Evolutionary conservation across 2,888 invertebrate genomes (phyloP), one percentile per base, ranked within the genome.

Genomic region (Dasysyrphus albostriatus): DNA sequence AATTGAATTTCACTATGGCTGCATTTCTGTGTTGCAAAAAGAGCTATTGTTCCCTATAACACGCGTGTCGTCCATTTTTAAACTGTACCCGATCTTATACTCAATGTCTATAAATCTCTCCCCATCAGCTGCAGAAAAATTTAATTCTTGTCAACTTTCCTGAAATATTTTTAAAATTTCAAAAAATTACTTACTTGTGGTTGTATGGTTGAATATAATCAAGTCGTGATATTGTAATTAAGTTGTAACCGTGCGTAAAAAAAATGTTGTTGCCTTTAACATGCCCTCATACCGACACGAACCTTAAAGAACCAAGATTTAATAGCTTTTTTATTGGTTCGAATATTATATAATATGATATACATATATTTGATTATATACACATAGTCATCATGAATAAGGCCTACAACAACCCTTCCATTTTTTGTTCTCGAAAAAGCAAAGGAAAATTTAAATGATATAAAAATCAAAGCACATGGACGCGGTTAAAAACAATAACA

Each of bases 191-290:
- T n/a, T n/a, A n/a, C n/a, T 44, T 44, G 44, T 44, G n/a, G 44
- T 0, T 47, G 16, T 16, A 16, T 16, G 47, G 16, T 16, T 47
- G 16, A 7, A 49, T 10, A 54, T 69, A 69, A 69, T 51, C 39
- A 54, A 69, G 54, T 54, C 44, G 39, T 59, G 24, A 67, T 56
- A 24, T 24, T 69, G 54, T 78, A 69, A 83, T 83, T 83, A 77
- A 83, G 73, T 61, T 54, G 69, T 74, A 78, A 67, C 78, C 74
- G 73, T 73, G 77, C 72, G 78, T 37, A 39, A 54, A 61, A 56
- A n/a, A 39, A 54, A 73, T 39, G 47, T 24, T 37, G 32, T 39
- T 34, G 47, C 58, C 14, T 34, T 47, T 44, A 70, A 76, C 54
- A 70, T 42, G 29, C 32, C 24, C 42, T 24, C 24, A 24, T 24